These are phyloP conservation scores for Philonicus albiceps DNA, from an alignment of 2,888 invertebrate species.

Conservation along the genomic window DNA sequence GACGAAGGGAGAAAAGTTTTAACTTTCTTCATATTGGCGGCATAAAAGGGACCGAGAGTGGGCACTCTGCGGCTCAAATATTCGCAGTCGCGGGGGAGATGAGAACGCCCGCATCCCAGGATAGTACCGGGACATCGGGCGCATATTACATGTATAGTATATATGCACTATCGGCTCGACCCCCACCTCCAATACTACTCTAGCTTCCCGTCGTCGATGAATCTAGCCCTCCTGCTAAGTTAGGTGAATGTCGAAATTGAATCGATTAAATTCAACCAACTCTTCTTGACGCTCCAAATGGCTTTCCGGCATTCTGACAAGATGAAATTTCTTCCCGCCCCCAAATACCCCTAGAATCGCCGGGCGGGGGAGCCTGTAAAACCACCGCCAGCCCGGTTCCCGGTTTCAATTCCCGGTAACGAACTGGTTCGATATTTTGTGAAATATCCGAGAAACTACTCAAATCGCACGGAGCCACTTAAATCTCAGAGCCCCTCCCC, in stretches of 20 bases:
- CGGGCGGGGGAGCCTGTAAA: neutral
- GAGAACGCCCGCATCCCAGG: neutral
- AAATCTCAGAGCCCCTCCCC: neutral
- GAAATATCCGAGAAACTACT: neutral
- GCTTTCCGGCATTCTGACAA: neutral
- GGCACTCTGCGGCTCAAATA: neutral
- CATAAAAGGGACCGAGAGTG: neutral
- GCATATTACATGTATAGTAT: neutral
- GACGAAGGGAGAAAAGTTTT: neutral
- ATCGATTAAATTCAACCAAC: slow-evolving; percentile 27
- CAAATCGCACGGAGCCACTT: slow-evolving; percentile 14
- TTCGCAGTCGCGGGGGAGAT: neutral
- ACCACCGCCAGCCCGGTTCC: neutral
- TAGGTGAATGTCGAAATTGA: slow-evolving; percentile 10
- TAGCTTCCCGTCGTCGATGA: neutral
- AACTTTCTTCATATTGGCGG: neutral
- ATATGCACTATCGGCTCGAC: neutral
- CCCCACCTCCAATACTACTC: neutral
- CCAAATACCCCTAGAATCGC: neutral
- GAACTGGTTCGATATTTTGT: slow-evolving; percentile 3
- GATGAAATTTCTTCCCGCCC: neutral
- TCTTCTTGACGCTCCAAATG: neutral
- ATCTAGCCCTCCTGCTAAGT: neutral
- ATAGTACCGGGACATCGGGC: neutral
- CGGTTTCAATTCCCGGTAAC: neutral